Conservation (phyloP, 2,797 vertebrate species). For the Muscicapa comitata region DNA sequence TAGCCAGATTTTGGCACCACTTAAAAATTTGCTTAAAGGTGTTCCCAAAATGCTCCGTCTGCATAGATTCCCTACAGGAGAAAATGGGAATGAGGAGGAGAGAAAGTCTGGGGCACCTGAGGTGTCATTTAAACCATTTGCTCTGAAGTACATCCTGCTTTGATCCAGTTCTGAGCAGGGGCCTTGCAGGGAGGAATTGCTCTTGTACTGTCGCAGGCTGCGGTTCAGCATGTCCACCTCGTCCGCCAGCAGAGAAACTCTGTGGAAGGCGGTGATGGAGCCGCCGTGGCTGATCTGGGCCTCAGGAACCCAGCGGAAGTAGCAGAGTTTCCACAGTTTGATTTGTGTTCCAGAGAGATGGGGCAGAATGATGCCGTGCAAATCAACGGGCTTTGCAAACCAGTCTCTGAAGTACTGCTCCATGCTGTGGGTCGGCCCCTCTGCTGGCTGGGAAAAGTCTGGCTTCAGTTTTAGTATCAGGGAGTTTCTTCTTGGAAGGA, state of each 20-base stretch:
- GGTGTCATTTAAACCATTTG: slow-evolving; percentile 62
- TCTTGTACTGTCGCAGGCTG: slow-evolving; percentile 81
- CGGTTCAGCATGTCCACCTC: slow-evolving; percentile 87
- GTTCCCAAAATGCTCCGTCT: slow-evolving; percentile 87
- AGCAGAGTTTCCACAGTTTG: slow-evolving; percentile 93
- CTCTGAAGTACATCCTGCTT: slow-evolving; percentile 87
- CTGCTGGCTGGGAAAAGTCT: slow-evolving; percentile 73
- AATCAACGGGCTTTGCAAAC: slow-evolving; percentile 85
- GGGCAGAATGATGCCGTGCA: slow-evolving; percentile 87
- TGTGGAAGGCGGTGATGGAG: slow-evolving; percentile 84
- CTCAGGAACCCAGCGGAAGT: slow-evolving; percentile 96
- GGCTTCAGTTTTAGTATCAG: slow-evolving; percentile 80
- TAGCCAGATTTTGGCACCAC: slow-evolving; percentile 95
- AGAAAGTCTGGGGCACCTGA: slow-evolving; percentile 81
- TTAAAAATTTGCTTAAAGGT: slow-evolving; percentile 94
- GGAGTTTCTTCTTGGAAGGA: slow-evolving; percentile 85
- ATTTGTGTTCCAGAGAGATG: slow-evolving; percentile 82
- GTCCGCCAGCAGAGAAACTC: slow-evolving; percentile 86
- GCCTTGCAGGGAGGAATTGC: slow-evolving; percentile 57
- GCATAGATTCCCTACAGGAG: slow-evolving; percentile 91
- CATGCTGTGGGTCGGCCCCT: slow-evolving; percentile 70
- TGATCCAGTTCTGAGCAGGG: slow-evolving; percentile 68
- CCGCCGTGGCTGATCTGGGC: slow-evolving; percentile 89
- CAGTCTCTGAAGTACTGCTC: slow-evolving; percentile 88
- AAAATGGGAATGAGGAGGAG: slow-evolving; percentile 95